Percentiles rank a stretch among this genome's conserved stretches.
These are phyloP conservation scores for Yponomeuta evonymella DNA, from an alignment of 2,888 invertebrate genomes.

Conservation along the genomic window DNA sequence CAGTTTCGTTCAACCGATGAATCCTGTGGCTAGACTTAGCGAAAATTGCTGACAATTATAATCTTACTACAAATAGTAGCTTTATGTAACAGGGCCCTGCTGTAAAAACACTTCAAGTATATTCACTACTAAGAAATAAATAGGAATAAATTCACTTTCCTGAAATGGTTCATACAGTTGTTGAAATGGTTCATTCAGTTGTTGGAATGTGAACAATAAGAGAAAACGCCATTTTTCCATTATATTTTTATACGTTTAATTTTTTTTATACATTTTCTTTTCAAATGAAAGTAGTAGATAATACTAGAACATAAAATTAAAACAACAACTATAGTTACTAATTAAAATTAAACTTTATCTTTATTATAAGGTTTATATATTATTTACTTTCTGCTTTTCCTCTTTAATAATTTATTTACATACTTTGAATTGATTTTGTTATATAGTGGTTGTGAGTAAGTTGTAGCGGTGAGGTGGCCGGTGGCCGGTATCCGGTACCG, in stretches of 20 bases:
- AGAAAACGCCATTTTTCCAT: constrained; percentile 5
- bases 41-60: too few relatives aligned
- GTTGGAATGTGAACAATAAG: background rate
- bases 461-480: background rate
- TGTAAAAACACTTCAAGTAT: too few relatives aligned
- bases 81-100: too few relatives aligned
- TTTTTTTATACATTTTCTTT: constrained; percentile 15
- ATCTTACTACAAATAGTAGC: too few relatives aligned
- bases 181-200: too few relatives aligned
- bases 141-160: too few relatives aligned
- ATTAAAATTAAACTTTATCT: constrained; percentile 7
- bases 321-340: constrained; percentile 11
- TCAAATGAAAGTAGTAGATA: constrained; percentile 7
- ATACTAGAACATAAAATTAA: constrained; percentile 1
- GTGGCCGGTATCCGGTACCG: too few relatives aligned
- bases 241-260: constrained; percentile 14
- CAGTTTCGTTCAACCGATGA: too few relatives aligned
- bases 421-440: constrained; percentile 9
- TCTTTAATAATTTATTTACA: constrained; percentile 15
- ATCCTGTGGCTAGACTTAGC: too few relatives aligned
- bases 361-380: constrained; percentile 10
- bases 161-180: too few relatives aligned
- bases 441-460: background rate
- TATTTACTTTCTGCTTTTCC: background rate
- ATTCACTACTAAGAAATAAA: too few relatives aligned